Base-by-base conservation (phyloP, 2,888 invertebrate species). In the Hipparchia semele region DNA sequence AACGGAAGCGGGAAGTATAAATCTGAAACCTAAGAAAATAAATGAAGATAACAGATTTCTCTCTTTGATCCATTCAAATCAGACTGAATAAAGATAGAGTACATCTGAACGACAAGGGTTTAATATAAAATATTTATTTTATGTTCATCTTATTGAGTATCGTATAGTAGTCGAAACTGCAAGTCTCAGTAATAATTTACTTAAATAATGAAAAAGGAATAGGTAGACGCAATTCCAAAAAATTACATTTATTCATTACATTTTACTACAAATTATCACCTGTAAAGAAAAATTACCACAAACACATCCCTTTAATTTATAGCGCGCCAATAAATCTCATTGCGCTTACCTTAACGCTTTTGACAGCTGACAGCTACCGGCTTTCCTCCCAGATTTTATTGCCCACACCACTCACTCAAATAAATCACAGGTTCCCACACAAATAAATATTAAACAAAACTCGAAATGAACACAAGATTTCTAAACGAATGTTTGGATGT, bases 291-390 rank as follows among this genome's bases (percentile, higher is more conserved):
- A 71, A 71, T 7, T 59, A 68, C 66, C 71, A 70, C 68, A 64
- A 71, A 61, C 68, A 73, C 61, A 75, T 75, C 60, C 73, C 64
- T 70, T 62, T 77, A 79, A 79, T 81, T 80, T 79, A 79, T 77
- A 73, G 54, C 64, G 76, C 69, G 70, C 73, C 73, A 73, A 80
- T 82, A 82, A 81, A 79, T 80, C 75, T 76, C 72, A 67, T 78
- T 80, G 77, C 77, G 80, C 85, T 90, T 84, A 92, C 92, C 92
- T 88, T 86, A 81, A 83, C 86, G 84, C 81, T 88, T 87, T 86
- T 90, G 90, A 90, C 89, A 87, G 88, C 84, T 87, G 87, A 88
- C 89, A 85, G 84, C 83, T 75, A 82, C 76, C 88, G 86, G 87
- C 33, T 62, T 70, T 82, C 82, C 79, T 76, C 79, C 77, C 72